Conservation (phyloP, 2,888 invertebrate genomes). For the Dryadula phaetusa region DNA sequence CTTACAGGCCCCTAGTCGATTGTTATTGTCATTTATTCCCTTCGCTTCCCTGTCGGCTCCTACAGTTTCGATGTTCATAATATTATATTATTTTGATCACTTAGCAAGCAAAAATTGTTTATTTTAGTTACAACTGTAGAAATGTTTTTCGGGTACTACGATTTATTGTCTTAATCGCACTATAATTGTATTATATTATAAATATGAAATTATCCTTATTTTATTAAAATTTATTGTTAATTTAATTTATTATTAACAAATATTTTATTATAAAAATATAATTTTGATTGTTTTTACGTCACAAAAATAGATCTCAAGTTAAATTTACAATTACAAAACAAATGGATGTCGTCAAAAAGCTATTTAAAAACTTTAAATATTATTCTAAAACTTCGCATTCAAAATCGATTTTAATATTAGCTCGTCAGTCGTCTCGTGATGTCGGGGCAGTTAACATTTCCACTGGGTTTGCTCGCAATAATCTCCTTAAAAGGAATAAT, state of each 20-base stretch:
- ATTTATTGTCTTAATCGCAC: too few species aligned
- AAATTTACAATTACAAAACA: background rate
- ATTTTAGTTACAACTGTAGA: constrained; percentile 9
- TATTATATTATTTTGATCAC: constrained; percentile 25
- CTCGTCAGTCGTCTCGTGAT: constrained; percentile 40
- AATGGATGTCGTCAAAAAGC: background rate
- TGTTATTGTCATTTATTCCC: constrained; percentile 53
- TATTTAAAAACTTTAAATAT: background rate
- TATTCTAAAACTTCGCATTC: constrained; percentile 23
- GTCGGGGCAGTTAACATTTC: constrained; percentile 51
- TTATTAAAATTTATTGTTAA: too few species aligned
- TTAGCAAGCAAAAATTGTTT: constrained; percentile 22
- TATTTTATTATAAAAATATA: background rate
- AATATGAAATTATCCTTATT: too few species aligned
- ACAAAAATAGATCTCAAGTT: too few species aligned
- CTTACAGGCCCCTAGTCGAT: constrained; percentile 49
- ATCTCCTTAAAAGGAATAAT: constrained; percentile 68
- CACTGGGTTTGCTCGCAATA: constrained; percentile 60
- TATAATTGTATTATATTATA: too few species aligned
- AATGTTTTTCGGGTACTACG: too few species aligned
- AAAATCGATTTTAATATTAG: constrained; percentile 54
- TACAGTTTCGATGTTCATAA: constrained; percentile 26
- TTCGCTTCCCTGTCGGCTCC: constrained; percentile 41
- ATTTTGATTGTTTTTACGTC: background rate
- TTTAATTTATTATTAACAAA: too few species aligned